These are phyloP conservation scores for Puma concolor DNA, from an alignment of 2,113 vertebrate species.

Conservation along the genomic window DNA sequence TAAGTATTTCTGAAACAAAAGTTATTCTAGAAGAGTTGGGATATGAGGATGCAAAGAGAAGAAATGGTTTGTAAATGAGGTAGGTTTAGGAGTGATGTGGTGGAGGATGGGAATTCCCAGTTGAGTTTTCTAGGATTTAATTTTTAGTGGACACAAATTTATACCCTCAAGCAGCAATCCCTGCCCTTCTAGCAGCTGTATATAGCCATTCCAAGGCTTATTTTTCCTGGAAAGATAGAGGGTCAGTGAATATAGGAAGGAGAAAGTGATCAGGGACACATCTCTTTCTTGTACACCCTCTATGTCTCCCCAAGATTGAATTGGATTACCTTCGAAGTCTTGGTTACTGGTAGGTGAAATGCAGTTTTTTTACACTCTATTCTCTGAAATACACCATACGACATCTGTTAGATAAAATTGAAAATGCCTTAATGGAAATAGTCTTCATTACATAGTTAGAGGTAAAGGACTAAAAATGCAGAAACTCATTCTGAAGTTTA, in stretches of 20 bases:
- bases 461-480: not conserved
- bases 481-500: slow-evolving; percentile 20
- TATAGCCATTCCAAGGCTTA: not conserved
- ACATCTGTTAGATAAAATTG: not conserved
- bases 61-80: slow-evolving; percentile 14
- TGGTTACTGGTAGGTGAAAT: slow-evolving; percentile 30
- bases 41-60: not conserved
- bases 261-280: not conserved
- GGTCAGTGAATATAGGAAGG: not conserved
- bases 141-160: slow-evolving; percentile 16
- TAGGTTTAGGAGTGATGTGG: not conserved
- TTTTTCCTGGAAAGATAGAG: slow-evolving; percentile 9
- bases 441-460: not conserved
- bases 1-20: slow-evolving; percentile 44
- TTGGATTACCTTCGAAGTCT: not conserved
- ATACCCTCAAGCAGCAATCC: not conserved
- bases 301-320: not conserved
- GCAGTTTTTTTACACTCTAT: not conserved
- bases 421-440: not conserved
- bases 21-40: not conserved
- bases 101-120: not conserved
- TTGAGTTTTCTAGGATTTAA: slow-evolving; percentile 7
- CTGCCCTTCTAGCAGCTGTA: not conserved
- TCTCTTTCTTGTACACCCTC: not conserved
- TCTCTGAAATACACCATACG: not conserved